Evolutionary conservation across 2,113 vertebrate species (phyloP).

Genomic region (Callithrix jacchus): DNA sequence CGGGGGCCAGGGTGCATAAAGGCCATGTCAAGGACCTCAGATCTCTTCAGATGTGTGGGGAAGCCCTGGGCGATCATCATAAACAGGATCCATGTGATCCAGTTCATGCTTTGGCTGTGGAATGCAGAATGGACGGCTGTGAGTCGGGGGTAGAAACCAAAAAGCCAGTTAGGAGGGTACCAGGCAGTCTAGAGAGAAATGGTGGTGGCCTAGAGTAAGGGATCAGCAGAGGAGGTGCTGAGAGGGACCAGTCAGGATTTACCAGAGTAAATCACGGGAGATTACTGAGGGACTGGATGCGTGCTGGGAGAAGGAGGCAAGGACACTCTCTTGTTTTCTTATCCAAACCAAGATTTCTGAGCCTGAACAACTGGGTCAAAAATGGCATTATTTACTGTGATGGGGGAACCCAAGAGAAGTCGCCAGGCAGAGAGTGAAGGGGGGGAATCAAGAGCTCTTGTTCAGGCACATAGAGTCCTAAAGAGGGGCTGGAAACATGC

Average conservation of each 20-base stretch:
- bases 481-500: background rate
- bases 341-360: background rate
- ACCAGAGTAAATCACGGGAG: accelerated
- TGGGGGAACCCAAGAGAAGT: background rate
- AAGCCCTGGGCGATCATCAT: too few species aligned
- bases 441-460: background rate
- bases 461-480: background rate
- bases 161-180: background rate
- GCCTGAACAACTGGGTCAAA: background rate
- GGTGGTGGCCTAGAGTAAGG: background rate
- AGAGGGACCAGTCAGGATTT: background rate
- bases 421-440: accelerated
- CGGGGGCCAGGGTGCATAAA: background rate
- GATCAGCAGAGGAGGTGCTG: background rate
- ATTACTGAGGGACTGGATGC: accelerated
- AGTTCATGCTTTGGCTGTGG: background rate
- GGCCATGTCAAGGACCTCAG: accelerated
- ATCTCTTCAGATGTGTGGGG: accelerated
- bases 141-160: background rate
- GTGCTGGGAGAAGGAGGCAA: background rate
- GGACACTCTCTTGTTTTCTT: too few species aligned
- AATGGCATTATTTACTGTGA: background rate
- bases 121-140: background rate
- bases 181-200: background rate
- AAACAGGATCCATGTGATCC: background rate